Base-by-base conservation (phyloP, 2,888 invertebrate species). In the Phortica magna region DNA sequence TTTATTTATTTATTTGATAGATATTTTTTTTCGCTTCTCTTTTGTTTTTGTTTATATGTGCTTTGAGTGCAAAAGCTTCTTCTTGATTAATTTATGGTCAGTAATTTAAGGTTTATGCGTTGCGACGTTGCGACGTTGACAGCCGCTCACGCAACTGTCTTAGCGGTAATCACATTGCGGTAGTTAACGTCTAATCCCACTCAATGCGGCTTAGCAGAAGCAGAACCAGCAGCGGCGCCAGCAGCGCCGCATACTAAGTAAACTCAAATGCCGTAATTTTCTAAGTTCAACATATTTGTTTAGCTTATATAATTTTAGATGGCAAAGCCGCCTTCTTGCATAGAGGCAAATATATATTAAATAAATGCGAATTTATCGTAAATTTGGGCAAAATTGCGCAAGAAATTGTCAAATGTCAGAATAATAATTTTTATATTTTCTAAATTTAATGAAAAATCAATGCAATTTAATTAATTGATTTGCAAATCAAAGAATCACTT, bases 111-210 rank as follows among this genome's bases (percentile, higher is more conserved):
- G 61, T 53, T 67, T 65, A 9, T n/a, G 9, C 19, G 42, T 55
- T 19, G 68, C n/a, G 55, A 22, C n/a, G n/a, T n/a, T n/a, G n/a
- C 19, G 55, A 22, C 43, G 43, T 59, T 57, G 43, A 73, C 41
- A 74, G 59, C 68, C 39, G 72, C 19, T 6, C 17, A 59, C 2
- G n/a, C 55, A 55, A 55, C n/a, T 14, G 22, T 74, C 64, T 68
- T 17, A 42, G 59, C 73, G 70, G 81, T 80, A 79, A 87, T 82
- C 85, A 85, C 84, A 85, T 80, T 80, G 78, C 77, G 73, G 84
- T 83, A 87, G 83, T 88, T 87, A 84, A 79, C 80, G 85, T 78
- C 80, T 87, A 85, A 85, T 88, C 88, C 85, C 78, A 85, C 88
- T 88, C 87, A 88, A 83, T 81, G 79, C 77, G 79, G 83, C 81